Evolutionary conservation across 2,888 invertebrate species (phyloP).

Genomic region (Pedicia rivosa): DNA sequence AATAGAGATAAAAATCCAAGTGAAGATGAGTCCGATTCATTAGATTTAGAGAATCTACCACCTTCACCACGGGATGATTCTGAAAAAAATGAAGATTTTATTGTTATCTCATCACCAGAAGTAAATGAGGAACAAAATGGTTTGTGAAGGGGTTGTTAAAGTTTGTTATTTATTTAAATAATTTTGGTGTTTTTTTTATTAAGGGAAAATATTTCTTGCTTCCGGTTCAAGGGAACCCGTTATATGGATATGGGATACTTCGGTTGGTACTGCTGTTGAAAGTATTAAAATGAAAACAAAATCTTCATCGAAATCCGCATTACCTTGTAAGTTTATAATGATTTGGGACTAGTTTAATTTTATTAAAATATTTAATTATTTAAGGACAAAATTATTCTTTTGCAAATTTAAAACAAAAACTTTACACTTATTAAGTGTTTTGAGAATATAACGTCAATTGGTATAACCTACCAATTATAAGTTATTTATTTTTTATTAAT

Average conservation of each 20-base stretch:
- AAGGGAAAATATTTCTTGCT: conserved; percentile 14
- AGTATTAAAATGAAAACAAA: conserved; percentile 12
- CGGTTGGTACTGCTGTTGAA: conserved; percentile 17
- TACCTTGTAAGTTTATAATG: conserved; percentile 5
- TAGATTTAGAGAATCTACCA: background rate
- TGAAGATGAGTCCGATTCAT: background rate
- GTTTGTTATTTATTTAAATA: too few relatives aligned
- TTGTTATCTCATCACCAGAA: too few relatives aligned
- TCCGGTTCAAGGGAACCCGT: conserved; percentile 17
- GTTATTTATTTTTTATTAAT: too few relatives aligned
- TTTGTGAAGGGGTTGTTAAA: background rate
- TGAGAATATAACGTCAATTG: too few relatives aligned
- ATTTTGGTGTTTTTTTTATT: background rate
- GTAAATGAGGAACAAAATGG: conserved; percentile 18
- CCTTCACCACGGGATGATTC: conserved; percentile 5
- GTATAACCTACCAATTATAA: too few relatives aligned
- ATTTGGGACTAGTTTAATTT: too few relatives aligned
- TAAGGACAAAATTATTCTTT: too few relatives aligned
- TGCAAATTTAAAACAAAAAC: too few relatives aligned
- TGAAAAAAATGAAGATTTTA: conserved; percentile 3
- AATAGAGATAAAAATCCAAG: conserved; percentile 2
- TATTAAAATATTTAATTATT: too few relatives aligned
- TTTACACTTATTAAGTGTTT: too few relatives aligned
- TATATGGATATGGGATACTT: conserved; percentile 21
- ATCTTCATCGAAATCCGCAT: conserved; percentile 9